Conservation (phyloP, 2,797 vertebrate genomes). For the Triplophysa bombifrons region DNA sequence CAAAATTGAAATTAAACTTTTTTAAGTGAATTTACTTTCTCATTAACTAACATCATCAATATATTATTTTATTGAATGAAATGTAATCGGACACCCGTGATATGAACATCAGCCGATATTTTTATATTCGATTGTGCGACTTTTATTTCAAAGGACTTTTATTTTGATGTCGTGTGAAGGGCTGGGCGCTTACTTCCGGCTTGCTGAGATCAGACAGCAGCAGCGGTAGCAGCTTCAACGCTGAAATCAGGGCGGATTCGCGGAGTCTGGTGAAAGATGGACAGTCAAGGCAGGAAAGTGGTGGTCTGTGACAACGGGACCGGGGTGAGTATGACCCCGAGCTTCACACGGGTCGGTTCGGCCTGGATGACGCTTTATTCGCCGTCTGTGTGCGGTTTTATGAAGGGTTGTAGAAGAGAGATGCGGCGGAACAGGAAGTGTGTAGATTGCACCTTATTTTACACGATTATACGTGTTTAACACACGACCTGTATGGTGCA, state of each 20-base stretch:
- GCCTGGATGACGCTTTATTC: neutral
- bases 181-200: slow-evolving; percentile 34
- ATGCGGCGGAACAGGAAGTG: slow-evolving; percentile 68
- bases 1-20: neutral
- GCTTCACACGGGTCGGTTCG: neutral
- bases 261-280: slow-evolving; percentile 72
- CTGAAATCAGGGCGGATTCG: slow-evolving; percentile 61
- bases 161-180: slow-evolving; percentile 14
- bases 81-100: too few relatives aligned
- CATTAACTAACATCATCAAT: too few relatives aligned
- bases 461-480: slow-evolving; percentile 45
- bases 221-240: slow-evolving; percentile 12
- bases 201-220: slow-evolving; percentile 55
- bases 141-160: slow-evolving; percentile 39
- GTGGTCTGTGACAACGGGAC: slow-evolving; percentile 93
- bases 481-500: slow-evolving; percentile 10
- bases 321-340: slow-evolving; percentile 77
- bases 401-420: slow-evolving; percentile 15
- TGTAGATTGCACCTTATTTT: slow-evolving; percentile 4
- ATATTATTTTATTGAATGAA: too few relatives aligned
- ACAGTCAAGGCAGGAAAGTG: slow-evolving; percentile 87
- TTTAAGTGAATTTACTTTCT: too few relatives aligned
- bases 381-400: slow-evolving; percentile 16
- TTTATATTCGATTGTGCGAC: neutral
- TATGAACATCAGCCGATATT: neutral